Evolutionary conservation across 1,140 invertebrate genomes (phyloP).

Genomic region (Uloborus diversus): DNA sequence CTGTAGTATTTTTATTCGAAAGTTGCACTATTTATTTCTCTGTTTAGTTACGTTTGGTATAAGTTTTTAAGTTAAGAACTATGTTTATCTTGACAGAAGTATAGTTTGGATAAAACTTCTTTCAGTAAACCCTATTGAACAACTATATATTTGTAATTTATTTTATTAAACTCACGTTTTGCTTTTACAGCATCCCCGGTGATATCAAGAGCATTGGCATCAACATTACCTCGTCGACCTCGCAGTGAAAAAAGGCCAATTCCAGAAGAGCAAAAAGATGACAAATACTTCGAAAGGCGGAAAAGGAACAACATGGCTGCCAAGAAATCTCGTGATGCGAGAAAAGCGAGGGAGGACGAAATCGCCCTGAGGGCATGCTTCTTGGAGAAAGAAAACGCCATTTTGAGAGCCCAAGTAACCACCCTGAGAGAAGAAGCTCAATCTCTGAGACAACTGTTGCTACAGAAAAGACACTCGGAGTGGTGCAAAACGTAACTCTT

Average conservation of each 20-base stretch:
- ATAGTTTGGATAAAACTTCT: too few relatives aligned
- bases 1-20: too few relatives aligned
- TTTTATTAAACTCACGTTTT: too few relatives aligned
- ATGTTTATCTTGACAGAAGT: too few relatives aligned
- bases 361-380: conserved; percentile 88
- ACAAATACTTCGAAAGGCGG: conserved; percentile 84
- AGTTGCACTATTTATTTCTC: too few relatives aligned
- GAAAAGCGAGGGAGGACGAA: conserved; percentile 90
- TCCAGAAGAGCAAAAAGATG: conserved; percentile 72
- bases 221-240: conserved; percentile 69
- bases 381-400: conserved; percentile 82
- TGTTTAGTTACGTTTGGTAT: too few relatives aligned
- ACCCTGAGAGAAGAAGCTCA: conserved; percentile 82
- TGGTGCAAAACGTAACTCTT: conserved; percentile 31
- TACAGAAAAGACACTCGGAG: conserved; percentile 50
- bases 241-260: conserved; percentile 85
- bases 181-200: conserved; percentile 66
- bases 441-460: conserved; percentile 74
- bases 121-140: too few relatives aligned
- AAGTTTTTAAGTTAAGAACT: too few relatives aligned
- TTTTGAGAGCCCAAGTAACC: conserved; percentile 80
- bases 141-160: too few relatives aligned
- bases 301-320: conserved; percentile 95
- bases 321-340: conserved; percentile 88
- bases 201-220: conserved; percentile 63